Evolutionary conservation across 2,888 invertebrate species (phyloP), one percentile per base, ranked within the genome.

Genomic region (Dascillus cervinus): DNA sequence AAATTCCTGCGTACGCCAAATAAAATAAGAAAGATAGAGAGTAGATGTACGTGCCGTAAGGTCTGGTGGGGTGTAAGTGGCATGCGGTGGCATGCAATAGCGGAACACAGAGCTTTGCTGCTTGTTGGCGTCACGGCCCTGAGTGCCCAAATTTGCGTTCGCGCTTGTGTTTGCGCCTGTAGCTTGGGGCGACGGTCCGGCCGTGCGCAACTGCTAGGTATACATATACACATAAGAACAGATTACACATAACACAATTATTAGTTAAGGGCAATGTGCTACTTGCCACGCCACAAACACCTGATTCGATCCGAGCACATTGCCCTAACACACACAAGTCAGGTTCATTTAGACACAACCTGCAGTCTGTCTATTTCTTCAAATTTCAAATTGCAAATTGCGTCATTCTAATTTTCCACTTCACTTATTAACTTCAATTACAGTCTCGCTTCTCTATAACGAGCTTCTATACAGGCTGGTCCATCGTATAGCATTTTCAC

Each of bases 81-180:
- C 72, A 69, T 72, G 72, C 63, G 70, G 70, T 59, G 72, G 72
- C 72, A 72, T 72, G 67, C 72, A 72, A 65, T 72, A 72, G 60
- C 71, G 71, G 61, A 67, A 72, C 64, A 64, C 64, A 64, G 64
- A 62, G 52, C 51, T 53, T 58, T 60, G 62, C 59, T 58, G 62
- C 59, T 58, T 57, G 39, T 41, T 43, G 58, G 61, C 62, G 50
- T 63, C 63, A 50, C 62, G 62, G 56, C 64, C 58, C 46, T 65
- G 64, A 52, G 60, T 55, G 53, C 60, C 60, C 53, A 59, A 54
- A 48, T 56, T 53, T 51, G 55, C 52, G 49, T 55, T 49, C 50
- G 39, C 42, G 37, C 40, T 42, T 39, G 43, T 45, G 43, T 39
- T 56, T 53, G 60, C 55, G 47, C 57, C 53, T 50, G 56, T 53